phyloP scores from a whole-genome alignment of 2,113 vertebrate genomes.

The Tricholaema leucomelas region DNA sequence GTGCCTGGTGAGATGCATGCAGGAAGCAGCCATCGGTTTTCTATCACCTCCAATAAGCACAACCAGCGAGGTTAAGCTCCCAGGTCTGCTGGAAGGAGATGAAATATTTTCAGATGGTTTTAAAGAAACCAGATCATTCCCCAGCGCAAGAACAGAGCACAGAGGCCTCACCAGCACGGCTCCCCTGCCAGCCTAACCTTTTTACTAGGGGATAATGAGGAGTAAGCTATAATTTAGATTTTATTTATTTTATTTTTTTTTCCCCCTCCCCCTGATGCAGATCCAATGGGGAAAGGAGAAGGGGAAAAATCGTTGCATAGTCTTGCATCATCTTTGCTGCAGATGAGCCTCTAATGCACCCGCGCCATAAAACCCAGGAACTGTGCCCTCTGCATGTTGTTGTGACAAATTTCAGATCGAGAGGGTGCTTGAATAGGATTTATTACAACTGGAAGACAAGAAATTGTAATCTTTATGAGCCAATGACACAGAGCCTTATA shows the following conservation, averaged over 20 bases:
- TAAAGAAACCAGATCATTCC: conserved; percentile 66
- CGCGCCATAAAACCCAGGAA: conserved; percentile 43
- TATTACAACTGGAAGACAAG: conserved; percentile 75
- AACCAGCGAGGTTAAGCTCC: conserved; percentile 41
- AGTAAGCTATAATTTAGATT: conserved; percentile 61
- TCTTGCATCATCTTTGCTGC: conserved; percentile 55
- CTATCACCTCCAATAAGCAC: background rate
- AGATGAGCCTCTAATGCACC: conserved; percentile 15
- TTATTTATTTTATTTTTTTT: background rate
- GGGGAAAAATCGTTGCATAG: conserved; percentile 30
- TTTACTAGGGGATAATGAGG: conserved; percentile 68
- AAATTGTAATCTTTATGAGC: conserved; percentile 76
- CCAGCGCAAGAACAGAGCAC: conserved; percentile 39
- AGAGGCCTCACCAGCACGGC: conserved; percentile 56
- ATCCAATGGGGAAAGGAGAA: conserved; percentile 52
- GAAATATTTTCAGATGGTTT: conserved; percentile 64
- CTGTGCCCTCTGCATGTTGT: conserved; percentile 68
- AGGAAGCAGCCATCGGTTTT: background rate
- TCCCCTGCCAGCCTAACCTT: conserved; percentile 70
- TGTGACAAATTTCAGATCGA: conserved; percentile 74
- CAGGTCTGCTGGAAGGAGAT: conserved; percentile 37
- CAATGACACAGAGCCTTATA: conserved; percentile 69
- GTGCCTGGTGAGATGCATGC: background rate
- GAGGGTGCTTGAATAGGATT: conserved; percentile 76
- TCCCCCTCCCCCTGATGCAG: background rate